Evolutionary conservation across 2,888 invertebrate genomes (phyloP).

Genomic region (Marronus borbonicus): DNA sequence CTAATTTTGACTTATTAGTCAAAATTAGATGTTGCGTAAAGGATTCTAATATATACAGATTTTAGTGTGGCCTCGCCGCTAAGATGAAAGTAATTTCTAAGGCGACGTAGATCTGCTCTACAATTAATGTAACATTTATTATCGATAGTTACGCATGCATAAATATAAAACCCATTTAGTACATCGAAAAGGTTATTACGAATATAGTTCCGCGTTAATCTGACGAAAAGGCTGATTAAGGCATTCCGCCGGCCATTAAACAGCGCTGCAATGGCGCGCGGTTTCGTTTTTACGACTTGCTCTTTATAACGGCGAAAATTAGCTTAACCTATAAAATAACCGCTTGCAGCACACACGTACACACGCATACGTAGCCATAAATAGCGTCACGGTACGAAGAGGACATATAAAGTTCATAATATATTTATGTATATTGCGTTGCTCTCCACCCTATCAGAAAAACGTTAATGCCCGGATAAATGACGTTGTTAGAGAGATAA

Average conservation of each 20-base stretch:
- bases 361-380: conserved; percentile 8
- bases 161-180: conserved; percentile 1
- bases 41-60: no score
- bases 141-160: no score
- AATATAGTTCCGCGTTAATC: background rate
- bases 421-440: conserved; percentile 23
- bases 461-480: conserved; percentile 45
- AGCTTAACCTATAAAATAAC: conserved; percentile 34
- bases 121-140: no score
- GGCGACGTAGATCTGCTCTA: no score
- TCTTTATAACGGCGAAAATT: conserved; percentile 34
- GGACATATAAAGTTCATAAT: conserved; percentile 22
- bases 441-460: conserved; percentile 14
- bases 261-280: background rate
- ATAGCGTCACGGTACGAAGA: background rate
- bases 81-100: no score
- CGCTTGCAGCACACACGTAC: conserved; percentile 8
- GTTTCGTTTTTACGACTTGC: conserved; percentile 16
- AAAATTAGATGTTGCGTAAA: no score
- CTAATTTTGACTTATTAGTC: no score
- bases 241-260: background rate
- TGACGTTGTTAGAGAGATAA: conserved; percentile 42
- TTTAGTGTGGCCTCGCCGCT: no score
- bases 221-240: conserved; percentile 11
- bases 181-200: background rate